A percentile compares a stretch with the other conserved stretches of the same genome.
Conservation (phyloP, 2,113 vertebrate species). For the Strigops habroptila region DNA sequence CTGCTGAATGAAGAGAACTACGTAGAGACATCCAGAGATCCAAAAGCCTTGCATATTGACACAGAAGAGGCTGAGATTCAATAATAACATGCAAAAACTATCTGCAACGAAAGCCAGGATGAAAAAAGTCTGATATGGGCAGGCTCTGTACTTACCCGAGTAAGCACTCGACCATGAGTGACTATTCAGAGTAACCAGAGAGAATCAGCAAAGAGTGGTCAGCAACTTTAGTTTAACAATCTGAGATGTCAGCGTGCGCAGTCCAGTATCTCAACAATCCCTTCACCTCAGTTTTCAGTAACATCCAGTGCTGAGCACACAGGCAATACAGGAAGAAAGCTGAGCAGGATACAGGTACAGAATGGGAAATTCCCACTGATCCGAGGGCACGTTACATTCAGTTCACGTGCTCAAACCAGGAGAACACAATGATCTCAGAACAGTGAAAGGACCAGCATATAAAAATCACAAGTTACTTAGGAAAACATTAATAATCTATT, state of each 20-base stretch:
- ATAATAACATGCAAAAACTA: neutral
- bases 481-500: neutral
- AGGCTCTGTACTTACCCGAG: neutral
- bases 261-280: neutral
- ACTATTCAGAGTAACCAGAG: neutral
- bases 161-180: neutral
- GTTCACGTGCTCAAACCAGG: neutral
- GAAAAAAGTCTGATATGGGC: neutral
- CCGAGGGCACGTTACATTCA: accelerated
- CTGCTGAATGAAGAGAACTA: neutral
- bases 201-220: neutral
- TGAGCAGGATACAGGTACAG: neutral
- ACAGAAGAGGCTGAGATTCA: neutral
- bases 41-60: neutral
- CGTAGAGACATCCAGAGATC: neutral
- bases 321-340: accelerated
- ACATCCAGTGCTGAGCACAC: neutral
- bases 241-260: neutral
- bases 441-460: neutral
- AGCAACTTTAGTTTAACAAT: neutral
- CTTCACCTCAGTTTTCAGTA: neutral
- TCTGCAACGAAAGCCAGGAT: neutral
- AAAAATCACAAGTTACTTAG: neutral
- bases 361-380: neutral
- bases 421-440: neutral